Base-by-base conservation (phyloP, 2,113 vertebrate species). In the Podilymbus podiceps region DNA sequence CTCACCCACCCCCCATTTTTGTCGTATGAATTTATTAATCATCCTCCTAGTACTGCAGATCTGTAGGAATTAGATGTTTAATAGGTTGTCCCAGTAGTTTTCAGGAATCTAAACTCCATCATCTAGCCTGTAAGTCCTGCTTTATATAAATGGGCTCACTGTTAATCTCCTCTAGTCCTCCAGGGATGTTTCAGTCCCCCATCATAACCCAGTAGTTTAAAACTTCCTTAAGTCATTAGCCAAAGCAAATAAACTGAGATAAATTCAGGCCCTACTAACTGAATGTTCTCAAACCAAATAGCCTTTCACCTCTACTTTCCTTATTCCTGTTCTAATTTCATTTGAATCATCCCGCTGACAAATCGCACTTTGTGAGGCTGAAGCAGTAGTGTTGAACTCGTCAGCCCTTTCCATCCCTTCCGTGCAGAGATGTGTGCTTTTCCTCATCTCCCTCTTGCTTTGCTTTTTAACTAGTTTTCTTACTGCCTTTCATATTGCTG, bases 401-500 rank as follows among this genome's bases (percentile, higher is more conserved):
- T n/a, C 38, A 22, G 56, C 33, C 22, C 38, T 38, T 67, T 35
- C 40, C 6, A 33, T 44, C 40, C 42, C 31, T 55, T 35, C 53
- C 2, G 0, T 71, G 40, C n/a, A 63, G 44, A 52, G 56, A 15
- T 0, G 3, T 3, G 18, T 22, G 33, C 38, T 71, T 71, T 74
- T 33, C 77, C 64, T 59, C n/a, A 21, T 56, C 31, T 80, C 35
- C 22, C 13, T 73, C 64, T 35, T 44, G 22, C n/a, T 88, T 24
- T 44, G 14, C 27, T 44, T 89, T 67, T 67, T 35, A 18, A 72
- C 5, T 4, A 3, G 5, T 47, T 55, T 78, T 60, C 21, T 55
- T 35, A 30, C n/a, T 27, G 31, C 59, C 30, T 19, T 60, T 55
- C 1, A 0, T 53, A 22, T 55, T 2, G 1, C 40, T 33, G 25